These are phyloP conservation scores for Sphaerophoria taeniata DNA, from an alignment of 2,888 invertebrate genomes.

Conservation along the genomic window DNA sequence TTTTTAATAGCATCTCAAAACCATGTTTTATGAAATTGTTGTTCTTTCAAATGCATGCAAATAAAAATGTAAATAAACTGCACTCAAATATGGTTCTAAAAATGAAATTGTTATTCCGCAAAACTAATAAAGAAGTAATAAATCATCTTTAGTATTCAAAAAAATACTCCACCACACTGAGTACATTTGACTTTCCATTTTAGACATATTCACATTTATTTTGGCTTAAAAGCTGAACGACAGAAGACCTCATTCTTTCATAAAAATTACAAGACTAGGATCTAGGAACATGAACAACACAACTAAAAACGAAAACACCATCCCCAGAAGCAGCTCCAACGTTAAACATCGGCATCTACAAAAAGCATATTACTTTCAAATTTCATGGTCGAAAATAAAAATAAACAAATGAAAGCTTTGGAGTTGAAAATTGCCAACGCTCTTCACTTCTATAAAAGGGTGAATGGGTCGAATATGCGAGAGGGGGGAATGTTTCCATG, in stretches of 20 bases:
- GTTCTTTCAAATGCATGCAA: too few species aligned
- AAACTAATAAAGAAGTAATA: neutral
- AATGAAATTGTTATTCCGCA: too few species aligned
- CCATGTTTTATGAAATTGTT: too few species aligned
- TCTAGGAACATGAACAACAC: neutral
- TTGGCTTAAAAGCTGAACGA: neutral
- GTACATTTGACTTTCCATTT: neutral
- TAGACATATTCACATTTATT: neutral
- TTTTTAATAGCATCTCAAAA: too few species aligned
- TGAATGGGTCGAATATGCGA: neutral
- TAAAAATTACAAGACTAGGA: neutral
- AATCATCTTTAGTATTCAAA: neutral
- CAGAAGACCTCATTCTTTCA: neutral
- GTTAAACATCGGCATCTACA: neutral
- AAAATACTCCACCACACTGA: neutral
- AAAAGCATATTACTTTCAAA: conserved; percentile 17
- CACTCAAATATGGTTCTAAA: too few species aligned
- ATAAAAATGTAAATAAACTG: too few species aligned
- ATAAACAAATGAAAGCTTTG: neutral
- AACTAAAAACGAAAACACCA: neutral
- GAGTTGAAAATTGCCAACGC: neutral
- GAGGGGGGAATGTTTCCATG: conserved; percentile 20
- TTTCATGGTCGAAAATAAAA: conserved; percentile 22
- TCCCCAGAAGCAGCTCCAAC: neutral
- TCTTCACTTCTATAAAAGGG: too few species aligned